Evolutionary conservation across 1,140 invertebrate genomes (phyloP).

Genomic region (Mya arenaria): DNA sequence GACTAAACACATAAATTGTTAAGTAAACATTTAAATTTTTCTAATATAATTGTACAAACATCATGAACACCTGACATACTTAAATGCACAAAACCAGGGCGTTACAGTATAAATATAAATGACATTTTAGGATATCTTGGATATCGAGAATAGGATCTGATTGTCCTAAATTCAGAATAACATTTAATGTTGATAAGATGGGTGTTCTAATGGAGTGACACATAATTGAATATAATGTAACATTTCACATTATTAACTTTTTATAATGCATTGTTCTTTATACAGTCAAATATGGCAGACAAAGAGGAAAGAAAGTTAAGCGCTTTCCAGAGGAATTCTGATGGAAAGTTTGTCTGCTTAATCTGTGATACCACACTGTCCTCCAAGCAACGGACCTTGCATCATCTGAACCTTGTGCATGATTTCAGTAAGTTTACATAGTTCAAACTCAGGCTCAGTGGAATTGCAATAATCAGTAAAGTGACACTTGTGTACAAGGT

Average conservation of each 20-base stretch:
- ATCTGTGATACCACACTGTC: neutral
- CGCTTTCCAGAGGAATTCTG: neutral
- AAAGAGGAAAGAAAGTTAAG: neutral
- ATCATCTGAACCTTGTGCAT: constrained; percentile 3
- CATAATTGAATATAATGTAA: constrained; percentile 16
- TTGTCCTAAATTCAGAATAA: constrained; percentile 15
- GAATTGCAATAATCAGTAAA: constrained; percentile 2
- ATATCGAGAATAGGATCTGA: constrained; percentile 11
- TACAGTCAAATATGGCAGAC: constrained; percentile 7
- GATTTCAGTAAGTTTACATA: constrained; percentile 13
- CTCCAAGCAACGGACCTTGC: constrained; percentile 8
- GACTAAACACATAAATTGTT: constrained; percentile 11
- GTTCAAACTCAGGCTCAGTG: neutral
- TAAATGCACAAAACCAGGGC: constrained; percentile 13
- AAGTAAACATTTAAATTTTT: constrained; percentile 10
- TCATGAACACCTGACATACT: constrained; percentile 13
- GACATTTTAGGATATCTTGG: constrained; percentile 14
- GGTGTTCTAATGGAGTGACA: constrained; percentile 13
- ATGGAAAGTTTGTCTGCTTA: constrained; percentile 21
- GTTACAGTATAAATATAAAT: constrained; percentile 16
- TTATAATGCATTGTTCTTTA: constrained; percentile 11
- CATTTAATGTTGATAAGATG: constrained; percentile 7
- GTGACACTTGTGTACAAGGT: neutral
- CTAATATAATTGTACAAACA: constrained; percentile 13
- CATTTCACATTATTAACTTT: constrained; percentile 15